phyloP scores from a whole-genome alignment of 2,113 vertebrate species.

The Pygoscelis adeliae region DNA sequence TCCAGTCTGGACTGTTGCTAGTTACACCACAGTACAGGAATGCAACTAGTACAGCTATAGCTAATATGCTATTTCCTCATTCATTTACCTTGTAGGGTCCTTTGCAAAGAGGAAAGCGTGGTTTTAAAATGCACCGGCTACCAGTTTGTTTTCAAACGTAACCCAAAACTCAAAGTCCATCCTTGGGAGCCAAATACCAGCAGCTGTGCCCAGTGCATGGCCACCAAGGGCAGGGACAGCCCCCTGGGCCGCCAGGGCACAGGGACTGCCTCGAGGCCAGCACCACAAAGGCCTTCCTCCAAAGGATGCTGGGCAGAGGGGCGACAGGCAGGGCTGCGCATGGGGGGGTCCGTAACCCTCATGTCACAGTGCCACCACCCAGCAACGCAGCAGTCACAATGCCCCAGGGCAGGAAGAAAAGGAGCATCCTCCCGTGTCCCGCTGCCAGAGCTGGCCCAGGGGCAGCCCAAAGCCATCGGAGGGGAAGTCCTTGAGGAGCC shows the following conservation, averaged over 20 bases:
- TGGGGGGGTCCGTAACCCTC: background rate
- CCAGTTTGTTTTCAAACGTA: background rate
- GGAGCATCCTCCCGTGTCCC: background rate
- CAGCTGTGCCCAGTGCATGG: background rate
- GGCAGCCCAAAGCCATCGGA: background rate
- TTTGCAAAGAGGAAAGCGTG: background rate
- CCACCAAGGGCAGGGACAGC: background rate
- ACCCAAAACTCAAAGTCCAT: background rate
- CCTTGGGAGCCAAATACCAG: background rate
- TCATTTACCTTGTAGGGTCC: background rate
- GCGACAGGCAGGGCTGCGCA: background rate
- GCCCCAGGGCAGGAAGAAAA: background rate
- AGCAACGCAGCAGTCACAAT: background rate
- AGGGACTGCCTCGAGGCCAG: no score
- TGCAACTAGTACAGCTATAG: background rate
- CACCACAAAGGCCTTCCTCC: no score
- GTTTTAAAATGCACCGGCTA: background rate
- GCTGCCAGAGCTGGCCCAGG: background rate
- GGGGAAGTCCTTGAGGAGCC: background rate
- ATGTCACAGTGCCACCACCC: background rate
- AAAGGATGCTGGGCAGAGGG: accelerated
- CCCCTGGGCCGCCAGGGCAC: background rate
- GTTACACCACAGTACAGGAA: background rate
- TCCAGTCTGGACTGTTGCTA: background rate
- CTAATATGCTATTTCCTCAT: background rate